A percentile compares a stretch with the other conserved stretches of the same genome.
These are phyloP conservation scores for Thalpophila matura DNA, from an alignment of 2,888 invertebrate genomes.

Conservation along the genomic window DNA sequence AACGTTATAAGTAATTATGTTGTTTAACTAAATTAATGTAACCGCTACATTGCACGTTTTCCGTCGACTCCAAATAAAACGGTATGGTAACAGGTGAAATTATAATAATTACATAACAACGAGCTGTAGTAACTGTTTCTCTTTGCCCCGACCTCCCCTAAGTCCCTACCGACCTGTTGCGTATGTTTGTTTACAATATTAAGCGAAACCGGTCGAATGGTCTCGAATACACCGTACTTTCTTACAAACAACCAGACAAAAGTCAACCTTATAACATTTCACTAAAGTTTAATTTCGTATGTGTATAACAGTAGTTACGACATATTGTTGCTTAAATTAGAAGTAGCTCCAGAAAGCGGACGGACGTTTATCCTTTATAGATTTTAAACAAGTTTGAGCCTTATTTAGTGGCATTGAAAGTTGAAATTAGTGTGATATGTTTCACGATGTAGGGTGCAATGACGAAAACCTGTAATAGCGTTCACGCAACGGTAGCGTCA, in stretches of 20 bases:
- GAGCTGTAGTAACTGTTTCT: conserved; percentile 25
- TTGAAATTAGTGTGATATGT: conserved; percentile 10
- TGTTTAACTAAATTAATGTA: conserved; percentile 7
- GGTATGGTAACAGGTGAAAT: conserved; percentile 31
- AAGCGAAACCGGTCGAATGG: conserved; percentile 70
- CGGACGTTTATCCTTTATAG: conserved; percentile 21
- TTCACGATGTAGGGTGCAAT: conserved; percentile 49
- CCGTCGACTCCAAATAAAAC: conserved; percentile 16
- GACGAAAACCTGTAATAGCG: conserved; percentile 53
- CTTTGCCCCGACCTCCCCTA: conserved; percentile 58
- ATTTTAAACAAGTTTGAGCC: conserved; percentile 26
- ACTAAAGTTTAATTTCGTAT: neutral
- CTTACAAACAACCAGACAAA: neutral
- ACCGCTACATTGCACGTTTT: conserved; percentile 24
- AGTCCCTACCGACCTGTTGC: conserved; percentile 75
- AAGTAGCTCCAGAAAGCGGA: conserved; percentile 45
- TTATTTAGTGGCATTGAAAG: neutral
- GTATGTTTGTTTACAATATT: conserved; percentile 79
- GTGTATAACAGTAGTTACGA: conserved; percentile 1
- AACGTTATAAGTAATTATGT: conserved; percentile 12
- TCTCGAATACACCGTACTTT: conserved; percentile 67
- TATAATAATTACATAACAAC: conserved; percentile 36
- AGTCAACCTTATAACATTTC: rapidly evolving
- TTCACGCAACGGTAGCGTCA: conserved; percentile 60
- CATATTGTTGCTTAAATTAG: conserved; percentile 7